Percentiles rank a stretch among this genome's conserved stretches.
These are phyloP conservation scores for Patella caerulea DNA, from an alignment of 2,888 invertebrate genomes.

Conservation along the genomic window DNA sequence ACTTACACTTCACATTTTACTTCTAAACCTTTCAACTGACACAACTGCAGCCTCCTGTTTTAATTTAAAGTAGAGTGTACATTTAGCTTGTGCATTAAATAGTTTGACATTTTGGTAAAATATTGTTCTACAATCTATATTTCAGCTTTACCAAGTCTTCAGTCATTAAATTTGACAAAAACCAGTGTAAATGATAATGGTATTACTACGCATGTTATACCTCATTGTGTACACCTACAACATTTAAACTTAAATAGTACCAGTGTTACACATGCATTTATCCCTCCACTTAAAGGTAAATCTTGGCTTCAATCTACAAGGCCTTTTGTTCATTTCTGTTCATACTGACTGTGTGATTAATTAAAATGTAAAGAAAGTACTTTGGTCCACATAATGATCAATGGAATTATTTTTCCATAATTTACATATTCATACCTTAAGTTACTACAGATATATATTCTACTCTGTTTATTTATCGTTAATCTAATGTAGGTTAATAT, in stretches of 20 bases:
- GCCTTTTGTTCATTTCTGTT: background rate
- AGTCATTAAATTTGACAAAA: slow-evolving; percentile 58
- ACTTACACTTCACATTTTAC: too few relatives aligned
- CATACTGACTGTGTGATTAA: background rate
- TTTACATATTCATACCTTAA: too few relatives aligned
- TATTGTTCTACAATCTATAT: slow-evolving; percentile 14
- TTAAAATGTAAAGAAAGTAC: background rate
- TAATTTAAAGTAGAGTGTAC: background rate
- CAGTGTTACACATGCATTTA: slow-evolving; percentile 56
- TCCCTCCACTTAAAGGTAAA: slow-evolving; percentile 53
- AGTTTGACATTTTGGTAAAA: background rate
- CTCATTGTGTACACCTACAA: slow-evolving; percentile 49
- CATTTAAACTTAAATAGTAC: slow-evolving; percentile 64
- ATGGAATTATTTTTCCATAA: too few relatives aligned
- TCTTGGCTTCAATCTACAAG: background rate
- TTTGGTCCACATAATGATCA: background rate
- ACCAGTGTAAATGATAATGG: slow-evolving; percentile 64
- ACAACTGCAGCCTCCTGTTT: too few relatives aligned
- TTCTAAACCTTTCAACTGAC: too few relatives aligned
- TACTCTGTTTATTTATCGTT: too few relatives aligned
- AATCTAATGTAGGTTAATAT: too few relatives aligned
- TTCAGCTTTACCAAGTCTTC: slow-evolving; percentile 54
- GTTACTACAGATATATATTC: too few relatives aligned
- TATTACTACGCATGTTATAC: slow-evolving; percentile 52
- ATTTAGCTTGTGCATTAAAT: background rate